Evolutionary conservation across 2,888 invertebrate species (phyloP).

Genomic region (Lathronympha strigana): DNA sequence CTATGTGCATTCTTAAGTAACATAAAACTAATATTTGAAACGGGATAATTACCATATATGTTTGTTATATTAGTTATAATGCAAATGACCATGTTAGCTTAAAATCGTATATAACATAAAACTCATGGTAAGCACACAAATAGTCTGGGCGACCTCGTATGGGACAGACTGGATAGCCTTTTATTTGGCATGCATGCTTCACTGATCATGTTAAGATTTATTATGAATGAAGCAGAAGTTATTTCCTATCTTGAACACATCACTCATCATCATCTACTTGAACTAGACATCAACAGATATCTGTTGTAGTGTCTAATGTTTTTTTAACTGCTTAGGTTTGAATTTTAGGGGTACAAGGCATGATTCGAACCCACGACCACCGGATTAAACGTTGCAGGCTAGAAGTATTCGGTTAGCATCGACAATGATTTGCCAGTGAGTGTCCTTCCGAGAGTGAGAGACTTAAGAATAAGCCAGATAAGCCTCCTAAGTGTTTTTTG

Average conservation of each 20-base stretch:
- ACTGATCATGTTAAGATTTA: slow-evolving; percentile 11
- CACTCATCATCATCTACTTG: too few species aligned
- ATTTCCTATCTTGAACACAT: neutral
- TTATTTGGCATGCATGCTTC: slow-evolving; percentile 39
- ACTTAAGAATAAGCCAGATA: too few species aligned
- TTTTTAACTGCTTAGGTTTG: too few species aligned
- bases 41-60: too few species aligned
- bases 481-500: too few species aligned
- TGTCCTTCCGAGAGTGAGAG: neutral
- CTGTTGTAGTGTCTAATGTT: neutral
- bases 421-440: neutral
- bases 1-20: too few species aligned
- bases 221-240: neutral
- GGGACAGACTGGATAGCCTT: slow-evolving; percentile 42
- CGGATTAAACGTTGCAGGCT: neutral
- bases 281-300: neutral
- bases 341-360: neutral
- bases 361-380: too few species aligned
- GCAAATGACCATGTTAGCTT: too few species aligned
- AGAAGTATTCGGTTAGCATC: neutral
- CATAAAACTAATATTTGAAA: too few species aligned
- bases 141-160: slow-evolving; percentile 41
- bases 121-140: neutral
- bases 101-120: too few species aligned
- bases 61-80: too few species aligned